These are phyloP conservation scores for Drosophila sechellia DNA, from an alignment of 1,140 invertebrate species.

Conservation along the genomic window DNA sequence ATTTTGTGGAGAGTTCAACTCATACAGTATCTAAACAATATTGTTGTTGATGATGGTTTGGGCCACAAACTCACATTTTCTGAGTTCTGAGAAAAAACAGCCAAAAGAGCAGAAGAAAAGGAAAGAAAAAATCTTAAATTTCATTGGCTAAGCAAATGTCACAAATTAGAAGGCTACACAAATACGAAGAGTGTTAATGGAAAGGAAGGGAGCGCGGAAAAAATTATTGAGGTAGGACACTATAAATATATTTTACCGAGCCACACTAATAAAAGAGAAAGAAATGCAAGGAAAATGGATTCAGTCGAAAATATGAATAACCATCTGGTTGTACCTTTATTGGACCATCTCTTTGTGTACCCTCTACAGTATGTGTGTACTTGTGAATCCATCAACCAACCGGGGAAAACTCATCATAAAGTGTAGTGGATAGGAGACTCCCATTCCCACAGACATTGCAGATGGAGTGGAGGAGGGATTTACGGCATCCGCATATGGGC, in stretches of 20 bases:
- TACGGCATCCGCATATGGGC: conserved; percentile 56
- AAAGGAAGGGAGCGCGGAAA: neutral
- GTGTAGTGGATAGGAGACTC: conserved; percentile 24
- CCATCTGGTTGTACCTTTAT: conserved; percentile 38
- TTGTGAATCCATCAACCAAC: conserved; percentile 29
- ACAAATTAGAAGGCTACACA: conserved; percentile 42
- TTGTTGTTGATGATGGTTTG: conserved; percentile 44
- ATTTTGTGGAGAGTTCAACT: conserved; percentile 24
- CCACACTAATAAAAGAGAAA: neutral
- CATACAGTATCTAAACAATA: conserved; percentile 13
- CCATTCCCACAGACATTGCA: conserved; percentile 20
- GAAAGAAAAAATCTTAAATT: conserved; percentile 43
- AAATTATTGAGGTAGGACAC: conserved; percentile 40
- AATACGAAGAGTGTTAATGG: neutral
- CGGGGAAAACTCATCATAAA: conserved; percentile 43
- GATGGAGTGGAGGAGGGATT: conserved; percentile 38
- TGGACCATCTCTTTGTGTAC: conserved; percentile 31
- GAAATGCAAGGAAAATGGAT: no score
- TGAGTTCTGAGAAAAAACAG: conserved; percentile 21
- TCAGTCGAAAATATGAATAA: conserved; percentile 1
- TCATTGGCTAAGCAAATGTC: conserved; percentile 69
- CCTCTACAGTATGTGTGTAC: conserved; percentile 29
- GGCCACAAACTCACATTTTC: conserved; percentile 26
- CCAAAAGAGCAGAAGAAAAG: conserved; percentile 17
- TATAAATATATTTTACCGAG: neutral